Conservation (phyloP, 1,140 invertebrate genomes). For the Bombus sibiricus region DNA sequence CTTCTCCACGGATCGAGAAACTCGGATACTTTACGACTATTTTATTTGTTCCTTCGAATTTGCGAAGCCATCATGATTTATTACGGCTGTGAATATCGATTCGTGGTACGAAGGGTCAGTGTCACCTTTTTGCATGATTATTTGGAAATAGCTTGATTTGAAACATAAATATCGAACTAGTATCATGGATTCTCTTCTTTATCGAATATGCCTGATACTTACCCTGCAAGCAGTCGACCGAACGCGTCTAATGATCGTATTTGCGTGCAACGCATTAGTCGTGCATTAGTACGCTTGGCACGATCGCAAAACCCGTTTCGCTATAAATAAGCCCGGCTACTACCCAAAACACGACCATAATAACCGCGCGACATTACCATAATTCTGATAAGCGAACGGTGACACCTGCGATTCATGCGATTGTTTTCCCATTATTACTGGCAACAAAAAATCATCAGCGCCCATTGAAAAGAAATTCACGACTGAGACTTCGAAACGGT, state of each 20-base stretch:
- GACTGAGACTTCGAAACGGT: background rate
- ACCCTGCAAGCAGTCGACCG: background rate
- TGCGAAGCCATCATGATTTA: background rate
- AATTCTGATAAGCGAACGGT: conserved; percentile 67
- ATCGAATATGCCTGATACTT: background rate
- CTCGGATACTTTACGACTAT: background rate
- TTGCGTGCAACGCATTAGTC: conserved; percentile 60
- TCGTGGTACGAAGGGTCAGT: too few relatives aligned
- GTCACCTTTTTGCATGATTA: background rate
- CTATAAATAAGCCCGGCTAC: conserved; percentile 66
- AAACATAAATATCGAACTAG: background rate
- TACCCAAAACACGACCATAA: conserved; percentile 60
- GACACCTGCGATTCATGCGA: conserved; percentile 64
- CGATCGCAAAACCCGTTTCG: conserved; percentile 59
- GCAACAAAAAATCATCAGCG: background rate
- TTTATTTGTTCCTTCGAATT: conserved; percentile 14
- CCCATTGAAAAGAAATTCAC: background rate
- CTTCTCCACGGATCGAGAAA: background rate
- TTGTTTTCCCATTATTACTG: conserved; percentile 29
- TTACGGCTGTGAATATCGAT: background rate
- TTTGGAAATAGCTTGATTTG: background rate
- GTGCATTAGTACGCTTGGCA: conserved; percentile 61
- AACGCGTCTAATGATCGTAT: conserved; percentile 67
- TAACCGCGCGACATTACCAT: conserved; percentile 64
- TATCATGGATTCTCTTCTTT: background rate